Conservation (phyloP, 2,888 invertebrate species). For the Tetramorium bicarinatum region DNA sequence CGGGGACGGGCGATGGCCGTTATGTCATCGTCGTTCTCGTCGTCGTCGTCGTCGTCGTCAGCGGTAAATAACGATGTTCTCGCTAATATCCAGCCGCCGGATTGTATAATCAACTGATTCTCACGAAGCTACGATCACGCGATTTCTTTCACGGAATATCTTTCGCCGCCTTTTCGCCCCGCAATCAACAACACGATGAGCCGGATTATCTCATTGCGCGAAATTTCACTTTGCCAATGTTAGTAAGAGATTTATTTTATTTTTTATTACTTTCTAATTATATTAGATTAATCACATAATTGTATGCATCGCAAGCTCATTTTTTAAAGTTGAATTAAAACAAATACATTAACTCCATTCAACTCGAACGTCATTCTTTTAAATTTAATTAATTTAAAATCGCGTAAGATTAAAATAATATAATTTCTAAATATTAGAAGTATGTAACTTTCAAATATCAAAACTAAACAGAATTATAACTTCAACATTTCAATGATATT, state of each 20-base stretch:
- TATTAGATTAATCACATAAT: constrained; percentile 26
- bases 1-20: constrained; percentile 72
- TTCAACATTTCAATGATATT: not conserved
- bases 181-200: not conserved
- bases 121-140: constrained; percentile 72
- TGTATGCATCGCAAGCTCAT: not conserved
- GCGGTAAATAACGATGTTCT: constrained; percentile 78
- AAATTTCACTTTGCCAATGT: not conserved
- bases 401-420: not conserved
- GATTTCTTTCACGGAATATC: constrained; percentile 61
- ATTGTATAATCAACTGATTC: constrained; percentile 76
- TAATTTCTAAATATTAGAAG: not conserved
- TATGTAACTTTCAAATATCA: not conserved
- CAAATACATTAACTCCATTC: not conserved
- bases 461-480: not conserved
- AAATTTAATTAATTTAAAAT: not conserved
- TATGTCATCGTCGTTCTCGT: constrained; percentile 62
- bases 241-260: not conserved
- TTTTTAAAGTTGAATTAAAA: not conserved
- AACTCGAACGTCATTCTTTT: not conserved
- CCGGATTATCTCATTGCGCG: not conserved
- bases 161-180: constrained; percentile 2
- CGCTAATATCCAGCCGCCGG: constrained; percentile 59
- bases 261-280: not conserved
- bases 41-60: constrained; percentile 25